Conservation (phyloP, 1,140 invertebrate species). For the Dendroctonus ponderosae region DNA sequence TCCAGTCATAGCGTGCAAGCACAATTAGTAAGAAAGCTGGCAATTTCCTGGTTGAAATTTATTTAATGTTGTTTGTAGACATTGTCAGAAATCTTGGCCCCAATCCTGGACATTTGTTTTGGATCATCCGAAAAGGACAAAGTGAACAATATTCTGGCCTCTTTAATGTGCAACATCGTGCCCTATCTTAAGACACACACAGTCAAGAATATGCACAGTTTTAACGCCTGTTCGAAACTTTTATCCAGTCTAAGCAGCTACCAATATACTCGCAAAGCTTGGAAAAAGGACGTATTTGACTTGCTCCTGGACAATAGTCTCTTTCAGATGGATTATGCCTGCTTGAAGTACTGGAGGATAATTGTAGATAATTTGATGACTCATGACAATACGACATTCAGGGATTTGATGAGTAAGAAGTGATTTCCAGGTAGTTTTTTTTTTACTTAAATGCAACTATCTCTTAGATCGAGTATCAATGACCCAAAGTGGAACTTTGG, state of each 20-base stretch:
- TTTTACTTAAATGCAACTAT: slow-evolving; percentile 16
- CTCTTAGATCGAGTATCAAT: slow-evolving; percentile 71
- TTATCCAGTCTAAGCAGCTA: slow-evolving; percentile 82
- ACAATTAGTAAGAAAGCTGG: slow-evolving; percentile 50
- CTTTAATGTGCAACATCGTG: slow-evolving; percentile 84
- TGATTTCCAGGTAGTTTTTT: slow-evolving; percentile 15
- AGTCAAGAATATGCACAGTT: slow-evolving; percentile 79
- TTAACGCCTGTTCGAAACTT: slow-evolving; percentile 83
- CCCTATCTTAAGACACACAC: slow-evolving; percentile 89
- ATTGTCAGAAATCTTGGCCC: slow-evolving; percentile 85
- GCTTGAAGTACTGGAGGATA: slow-evolving; percentile 77
- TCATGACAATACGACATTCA: slow-evolving; percentile 90
- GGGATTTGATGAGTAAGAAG: slow-evolving; percentile 81
- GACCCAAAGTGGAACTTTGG: slow-evolving; percentile 76
- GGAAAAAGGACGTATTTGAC: slow-evolving; percentile 90
- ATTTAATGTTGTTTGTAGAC: slow-evolving; percentile 25
- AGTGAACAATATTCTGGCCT: slow-evolving; percentile 77
- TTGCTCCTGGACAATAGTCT: slow-evolving; percentile 79
- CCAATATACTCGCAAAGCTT: slow-evolving; percentile 89
- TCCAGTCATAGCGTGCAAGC: slow-evolving; percentile 57
- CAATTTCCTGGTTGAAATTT: neutral
- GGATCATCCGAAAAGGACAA: slow-evolving; percentile 93
- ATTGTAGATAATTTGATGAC: slow-evolving; percentile 94
- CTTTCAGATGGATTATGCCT: slow-evolving; percentile 87
- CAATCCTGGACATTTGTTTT: slow-evolving; percentile 88